Percentiles rank a stretch among this genome's conserved stretches.
phyloP scores from a whole-genome alignment of 1,140 invertebrate genomes.

The Drosophila simulans region DNA sequence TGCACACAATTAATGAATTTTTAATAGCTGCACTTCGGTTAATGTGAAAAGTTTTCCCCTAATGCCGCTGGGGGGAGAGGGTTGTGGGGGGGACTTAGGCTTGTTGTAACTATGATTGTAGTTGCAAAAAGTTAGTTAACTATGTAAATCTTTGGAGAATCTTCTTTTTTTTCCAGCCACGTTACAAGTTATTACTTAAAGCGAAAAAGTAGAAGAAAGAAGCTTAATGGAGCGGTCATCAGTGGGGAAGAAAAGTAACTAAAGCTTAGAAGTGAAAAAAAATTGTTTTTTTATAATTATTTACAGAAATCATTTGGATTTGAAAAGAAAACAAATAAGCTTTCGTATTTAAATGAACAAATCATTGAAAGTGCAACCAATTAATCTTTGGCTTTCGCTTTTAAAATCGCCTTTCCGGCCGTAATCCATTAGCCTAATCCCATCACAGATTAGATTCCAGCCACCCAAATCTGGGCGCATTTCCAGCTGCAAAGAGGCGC shows the following conservation, averaged over 20 bases:
- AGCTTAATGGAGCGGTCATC: neutral
- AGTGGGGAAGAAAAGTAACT: too few species aligned
- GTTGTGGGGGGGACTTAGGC: constrained; percentile 27
- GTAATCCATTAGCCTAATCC: constrained; percentile 14
- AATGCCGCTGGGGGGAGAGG: constrained; percentile 22
- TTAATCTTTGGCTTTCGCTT: neutral
- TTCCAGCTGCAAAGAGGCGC: neutral
- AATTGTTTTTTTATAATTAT: too few species aligned
- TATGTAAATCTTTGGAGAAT: constrained; percentile 63
- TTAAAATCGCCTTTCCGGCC: neutral
- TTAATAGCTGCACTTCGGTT: constrained; percentile 77
- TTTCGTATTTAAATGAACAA: neutral
- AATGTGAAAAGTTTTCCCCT: constrained; percentile 72
- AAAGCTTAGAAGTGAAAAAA: too few species aligned
- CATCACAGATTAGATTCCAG: constrained; percentile 4
- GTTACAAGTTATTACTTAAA: constrained; percentile 14
- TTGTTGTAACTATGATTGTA: constrained; percentile 71
- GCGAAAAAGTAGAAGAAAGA: neutral
- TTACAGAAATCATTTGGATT: too few species aligned
- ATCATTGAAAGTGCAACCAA: neutral
- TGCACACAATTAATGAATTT: constrained; percentile 79
- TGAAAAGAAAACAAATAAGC: too few species aligned
- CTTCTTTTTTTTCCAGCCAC: constrained; percentile 1
- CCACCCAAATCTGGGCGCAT: neutral
- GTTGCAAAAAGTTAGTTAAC: constrained; percentile 51